Percentiles rank a stretch among this genome's conserved stretches.
phyloP scores from a whole-genome alignment of 2,888 invertebrate genomes.

The Orthosia incerta region DNA sequence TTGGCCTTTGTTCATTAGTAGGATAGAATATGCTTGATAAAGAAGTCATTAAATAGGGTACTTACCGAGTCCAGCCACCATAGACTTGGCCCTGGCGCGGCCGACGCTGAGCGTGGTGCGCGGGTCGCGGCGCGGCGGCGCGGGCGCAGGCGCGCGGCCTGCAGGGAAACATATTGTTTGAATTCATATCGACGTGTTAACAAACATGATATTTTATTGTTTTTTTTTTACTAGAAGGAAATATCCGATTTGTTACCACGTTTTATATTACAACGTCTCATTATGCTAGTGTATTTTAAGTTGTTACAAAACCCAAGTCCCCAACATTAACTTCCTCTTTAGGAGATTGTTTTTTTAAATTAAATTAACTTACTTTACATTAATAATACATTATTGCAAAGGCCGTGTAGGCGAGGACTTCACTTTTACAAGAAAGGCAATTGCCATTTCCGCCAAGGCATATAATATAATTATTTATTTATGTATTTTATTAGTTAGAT shows the following conservation, averaged over 20 bases:
- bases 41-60: neutral
- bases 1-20: too few species aligned
- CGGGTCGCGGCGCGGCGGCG: slow-evolving; percentile 98
- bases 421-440: too few species aligned
- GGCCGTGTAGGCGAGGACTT: too few species aligned
- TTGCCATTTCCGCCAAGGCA: too few species aligned
- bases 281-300: neutral
- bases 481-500: too few species aligned
- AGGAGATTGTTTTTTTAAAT: too few species aligned
- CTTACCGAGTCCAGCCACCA: slow-evolving; percentile 96
- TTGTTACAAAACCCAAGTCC: too few species aligned
- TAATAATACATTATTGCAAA: too few species aligned
- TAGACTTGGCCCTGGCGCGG: slow-evolving; percentile 96
- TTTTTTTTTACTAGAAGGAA: neutral
- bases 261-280: neutral
- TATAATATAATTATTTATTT: too few species aligned
- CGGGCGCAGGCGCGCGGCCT: slow-evolving; percentile 95
- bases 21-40: too few species aligned
- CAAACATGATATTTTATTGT: neutral
- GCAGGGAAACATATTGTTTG: slow-evolving; percentile 4
- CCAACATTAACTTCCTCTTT: too few species aligned
- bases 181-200: neutral
- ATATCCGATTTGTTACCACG: slow-evolving; percentile 9
- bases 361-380: too few species aligned
- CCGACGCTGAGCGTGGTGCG: slow-evolving; percentile 98